Evolutionary conservation across 2,888 invertebrate species (phyloP).

Genomic region (Drosophila borborema): DNA sequence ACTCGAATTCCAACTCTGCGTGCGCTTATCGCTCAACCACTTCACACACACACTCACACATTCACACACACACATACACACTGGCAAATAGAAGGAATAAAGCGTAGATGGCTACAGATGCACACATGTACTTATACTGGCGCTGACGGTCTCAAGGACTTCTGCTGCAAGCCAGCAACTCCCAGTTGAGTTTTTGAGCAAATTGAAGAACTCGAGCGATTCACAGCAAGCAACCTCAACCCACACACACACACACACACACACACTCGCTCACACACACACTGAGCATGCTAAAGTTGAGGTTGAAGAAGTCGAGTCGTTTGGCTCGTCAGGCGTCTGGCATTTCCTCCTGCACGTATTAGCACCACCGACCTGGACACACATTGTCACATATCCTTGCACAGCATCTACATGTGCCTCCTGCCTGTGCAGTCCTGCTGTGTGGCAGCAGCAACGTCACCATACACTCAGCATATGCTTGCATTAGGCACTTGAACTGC

Average conservation of each 20-base stretch:
- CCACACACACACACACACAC: slow-evolving; percentile 1
- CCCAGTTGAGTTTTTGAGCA: slow-evolving; percentile 31
- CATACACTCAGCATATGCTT: slow-evolving; percentile 47
- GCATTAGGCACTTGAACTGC: slow-evolving; percentile 45
- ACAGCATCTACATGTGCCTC: slow-evolving; percentile 2
- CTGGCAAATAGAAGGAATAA: not conserved
- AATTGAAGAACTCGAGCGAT: slow-evolving; percentile 30
- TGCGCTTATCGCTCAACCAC: slow-evolving; percentile 25
- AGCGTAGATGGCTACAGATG: slow-evolving; percentile 12
- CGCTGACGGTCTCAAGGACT: slow-evolving; percentile 39
- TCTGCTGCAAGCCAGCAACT: slow-evolving; percentile 35
- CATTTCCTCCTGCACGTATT: slow-evolving; percentile 16
- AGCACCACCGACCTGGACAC: slow-evolving; percentile 20
- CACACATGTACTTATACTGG: slow-evolving; percentile 9
- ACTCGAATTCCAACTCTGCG: slow-evolving; percentile 13
- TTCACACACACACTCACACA: slow-evolving; percentile 2
- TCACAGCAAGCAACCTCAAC: slow-evolving; percentile 25
- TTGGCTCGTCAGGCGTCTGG: slow-evolving; percentile 19
- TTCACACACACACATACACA: not conserved
- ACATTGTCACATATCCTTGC: slow-evolving; percentile 14
- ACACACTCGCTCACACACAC: slow-evolving; percentile 1
- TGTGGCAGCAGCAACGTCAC: not conserved
- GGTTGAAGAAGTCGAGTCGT: slow-evolving; percentile 35
- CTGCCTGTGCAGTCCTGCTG: not conserved
- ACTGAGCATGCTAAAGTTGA: slow-evolving; percentile 28